phyloP scores from a whole-genome alignment of 2,888 invertebrate species.

The Alloscopus bannaensis region DNA sequence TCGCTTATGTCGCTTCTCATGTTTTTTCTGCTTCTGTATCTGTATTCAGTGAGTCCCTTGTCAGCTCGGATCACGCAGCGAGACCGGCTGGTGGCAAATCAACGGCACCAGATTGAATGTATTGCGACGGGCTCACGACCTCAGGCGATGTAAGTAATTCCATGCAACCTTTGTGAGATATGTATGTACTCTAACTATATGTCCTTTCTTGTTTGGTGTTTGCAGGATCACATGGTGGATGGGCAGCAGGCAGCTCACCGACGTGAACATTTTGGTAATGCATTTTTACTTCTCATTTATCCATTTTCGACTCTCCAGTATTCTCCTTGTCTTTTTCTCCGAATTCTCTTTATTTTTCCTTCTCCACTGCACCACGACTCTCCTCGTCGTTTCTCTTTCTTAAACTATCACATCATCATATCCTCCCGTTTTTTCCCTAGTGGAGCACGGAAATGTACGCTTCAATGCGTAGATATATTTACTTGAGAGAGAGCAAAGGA shows the following conservation, averaged over 20 bases:
- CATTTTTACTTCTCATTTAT: too few species aligned
- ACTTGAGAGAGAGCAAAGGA: too few species aligned
- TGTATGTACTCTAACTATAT: too few species aligned
- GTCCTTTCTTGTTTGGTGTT: too few species aligned
- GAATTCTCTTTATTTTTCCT: background rate
- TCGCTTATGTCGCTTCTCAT: too few species aligned
- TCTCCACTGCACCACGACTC: background rate
- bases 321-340: conserved; percentile 10
- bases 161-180: too few species aligned
- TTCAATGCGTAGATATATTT: too few species aligned
- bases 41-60: conserved; percentile 71
- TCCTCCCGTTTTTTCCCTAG: too few species aligned
- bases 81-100: conserved; percentile 72
- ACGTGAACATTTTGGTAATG: conserved; percentile 73
- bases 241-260: conserved; percentile 72
- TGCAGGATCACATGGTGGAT: conserved; percentile 73
- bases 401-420: too few species aligned
- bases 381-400: too few species aligned
- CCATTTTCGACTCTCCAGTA: too few species aligned
- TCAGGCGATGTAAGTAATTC: conserved; percentile 72
- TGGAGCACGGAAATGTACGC: too few species aligned
- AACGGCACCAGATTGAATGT: conserved; percentile 73
- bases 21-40: background rate
- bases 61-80: conserved; percentile 70
- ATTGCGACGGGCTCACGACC: conserved; percentile 72